Conservation (phyloP, 2,113 vertebrate genomes). For the Tragulus kanchil region DNA sequence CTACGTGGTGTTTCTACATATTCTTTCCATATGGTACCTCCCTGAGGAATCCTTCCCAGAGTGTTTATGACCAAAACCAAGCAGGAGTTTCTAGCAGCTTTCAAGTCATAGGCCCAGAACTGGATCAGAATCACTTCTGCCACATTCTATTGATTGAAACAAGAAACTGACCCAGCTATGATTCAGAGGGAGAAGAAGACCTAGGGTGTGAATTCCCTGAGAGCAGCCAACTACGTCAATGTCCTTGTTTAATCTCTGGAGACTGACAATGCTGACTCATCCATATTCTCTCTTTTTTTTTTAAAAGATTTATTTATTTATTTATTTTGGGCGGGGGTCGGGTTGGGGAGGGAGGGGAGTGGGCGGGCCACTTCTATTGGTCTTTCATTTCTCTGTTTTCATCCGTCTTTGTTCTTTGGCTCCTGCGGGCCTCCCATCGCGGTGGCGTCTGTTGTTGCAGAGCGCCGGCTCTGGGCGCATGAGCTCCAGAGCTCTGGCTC, state of each 20-base stretch:
- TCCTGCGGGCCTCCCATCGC: no score
- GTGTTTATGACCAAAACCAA: background rate
- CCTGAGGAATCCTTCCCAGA: background rate
- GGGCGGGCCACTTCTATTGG: no score
- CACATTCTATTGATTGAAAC: background rate
- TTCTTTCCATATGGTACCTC: background rate
- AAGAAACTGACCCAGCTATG: background rate
- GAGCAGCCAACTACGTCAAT: background rate
- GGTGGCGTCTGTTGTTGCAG: no score
- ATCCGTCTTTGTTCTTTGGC: no score
- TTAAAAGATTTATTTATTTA: no score
- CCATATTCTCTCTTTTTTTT: background rate
- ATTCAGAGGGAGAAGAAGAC: background rate
- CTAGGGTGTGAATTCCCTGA: background rate
- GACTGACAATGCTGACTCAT: background rate
- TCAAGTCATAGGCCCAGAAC: background rate
- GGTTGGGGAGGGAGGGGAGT: no score
- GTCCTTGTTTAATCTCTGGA: background rate
- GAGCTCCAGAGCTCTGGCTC: no score
- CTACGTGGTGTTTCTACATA: background rate
- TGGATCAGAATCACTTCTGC: background rate
- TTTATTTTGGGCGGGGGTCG: no score
- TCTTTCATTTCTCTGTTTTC: no score
- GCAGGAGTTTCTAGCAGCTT: background rate
- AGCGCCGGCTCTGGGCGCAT: no score